Evolutionary conservation across 2,888 invertebrate species (phyloP), one percentile per base, ranked within the genome.

Genomic region (Unio pictorum): DNA sequence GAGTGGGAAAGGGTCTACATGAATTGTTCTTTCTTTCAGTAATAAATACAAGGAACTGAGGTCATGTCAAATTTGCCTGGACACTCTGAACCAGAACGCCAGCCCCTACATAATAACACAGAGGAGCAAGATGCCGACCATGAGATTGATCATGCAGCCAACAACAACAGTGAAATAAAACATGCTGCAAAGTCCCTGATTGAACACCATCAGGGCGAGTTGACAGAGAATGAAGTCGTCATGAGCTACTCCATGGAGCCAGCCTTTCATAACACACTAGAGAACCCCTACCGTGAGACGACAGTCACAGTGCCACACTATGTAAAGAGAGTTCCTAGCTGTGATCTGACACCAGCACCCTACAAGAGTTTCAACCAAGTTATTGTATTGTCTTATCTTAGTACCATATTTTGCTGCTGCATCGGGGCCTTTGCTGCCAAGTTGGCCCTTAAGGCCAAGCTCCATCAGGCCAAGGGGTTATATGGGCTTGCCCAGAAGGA

Each of bases 281-380:
- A 86, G 66, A 87, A 86, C 71, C 87, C 87, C 1, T 87, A 86
- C 73, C 76, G 80, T 56, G 87, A 87, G 68, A 87, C 86, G 5
- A 87, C 87, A 45, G 82, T 85, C 64, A 84, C 83, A 7, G 76
- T 81, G 17, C 82, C 81, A 68, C 82, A 82, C 64, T 78, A 86
- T n/a, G 80, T 82, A 1, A 76, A 83, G 1, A 80, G 84, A 64
- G 82, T 87, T 55, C 83, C 86, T 1, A 79, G 83, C 23, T 80
- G 81, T 8, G 86, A 87, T 63, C 75, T 87, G 20, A 81, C 86
- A n/a, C 87, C 87, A 2, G 66, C 80, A 59, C 86, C 86, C 4
- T 87, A 80, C 79, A 83, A 82, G 66, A 84, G 82, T 28, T 83
- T 84, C 68, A 82, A 81, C 59, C 85, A 86, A 68, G 78, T 87